Conservation (phyloP, 2,797 vertebrate species). For the Galagoides demidoff region DNA sequence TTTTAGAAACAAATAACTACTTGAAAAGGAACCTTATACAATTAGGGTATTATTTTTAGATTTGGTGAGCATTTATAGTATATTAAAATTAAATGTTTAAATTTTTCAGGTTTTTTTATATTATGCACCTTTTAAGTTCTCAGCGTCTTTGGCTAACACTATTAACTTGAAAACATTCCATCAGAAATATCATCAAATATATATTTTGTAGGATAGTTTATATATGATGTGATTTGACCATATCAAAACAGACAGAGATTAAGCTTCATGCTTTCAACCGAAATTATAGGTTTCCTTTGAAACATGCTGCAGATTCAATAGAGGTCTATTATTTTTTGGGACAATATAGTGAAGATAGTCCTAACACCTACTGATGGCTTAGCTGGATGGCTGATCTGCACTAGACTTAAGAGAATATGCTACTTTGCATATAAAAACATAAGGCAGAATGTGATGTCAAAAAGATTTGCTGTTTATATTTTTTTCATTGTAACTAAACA, state of each 20-base stretch:
- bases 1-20: constrained; percentile 76
- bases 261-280: constrained; percentile 74
- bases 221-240: constrained; percentile 65
- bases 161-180: constrained; percentile 76
- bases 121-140: constrained; percentile 82
- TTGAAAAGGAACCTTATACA: constrained; percentile 80
- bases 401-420: constrained; percentile 25
- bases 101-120: constrained; percentile 85
- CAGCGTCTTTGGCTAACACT: constrained; percentile 70
- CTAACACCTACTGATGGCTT: not conserved
- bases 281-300: constrained; percentile 69
- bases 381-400: not conserved
- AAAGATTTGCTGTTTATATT: constrained; percentile 52
- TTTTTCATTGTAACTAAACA: constrained; percentile 37
- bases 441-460: constrained; percentile 45
- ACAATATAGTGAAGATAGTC: not conserved
- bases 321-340: constrained; percentile 64
- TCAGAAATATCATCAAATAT: constrained; percentile 70
- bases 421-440: constrained; percentile 13
- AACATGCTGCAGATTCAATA: constrained; percentile 65
- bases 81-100: constrained; percentile 80
- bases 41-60: constrained; percentile 84
- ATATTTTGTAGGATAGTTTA: constrained; percentile 70
- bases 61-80: constrained; percentile 78
- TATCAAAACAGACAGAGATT: constrained; percentile 68